phyloP scores from a whole-genome alignment of 2,113 vertebrate species.

The Copsychus sechellarum region DNA sequence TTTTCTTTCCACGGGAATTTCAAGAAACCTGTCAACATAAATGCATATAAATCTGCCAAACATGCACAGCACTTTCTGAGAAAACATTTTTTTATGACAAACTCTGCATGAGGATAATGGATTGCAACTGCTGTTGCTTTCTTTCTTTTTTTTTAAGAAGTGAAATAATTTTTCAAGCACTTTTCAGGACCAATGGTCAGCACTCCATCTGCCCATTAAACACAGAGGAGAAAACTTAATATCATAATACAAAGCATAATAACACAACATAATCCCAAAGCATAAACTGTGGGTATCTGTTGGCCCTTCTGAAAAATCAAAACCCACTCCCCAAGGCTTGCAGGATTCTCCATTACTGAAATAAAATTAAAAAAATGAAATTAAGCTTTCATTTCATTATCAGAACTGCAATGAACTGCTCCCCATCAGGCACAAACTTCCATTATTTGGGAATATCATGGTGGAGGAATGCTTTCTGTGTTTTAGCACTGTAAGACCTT shows the following conservation, averaged over 20 bases:
- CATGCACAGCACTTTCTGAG: background rate
- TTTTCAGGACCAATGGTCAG: background rate
- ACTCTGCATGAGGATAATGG: background rate
- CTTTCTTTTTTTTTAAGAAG: background rate
- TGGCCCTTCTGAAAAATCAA: background rate
- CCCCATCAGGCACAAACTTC: background rate
- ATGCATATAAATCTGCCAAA: background rate
- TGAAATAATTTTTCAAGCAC: background rate
- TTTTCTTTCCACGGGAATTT: background rate
- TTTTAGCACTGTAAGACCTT: background rate
- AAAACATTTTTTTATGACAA: background rate
- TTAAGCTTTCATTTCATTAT: background rate
- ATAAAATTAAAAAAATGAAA: background rate
- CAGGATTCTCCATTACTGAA: background rate
- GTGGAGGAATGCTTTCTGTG: background rate
- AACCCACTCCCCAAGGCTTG: background rate
- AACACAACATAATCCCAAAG: background rate
- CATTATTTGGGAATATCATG: background rate
- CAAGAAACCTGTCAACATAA: background rate
- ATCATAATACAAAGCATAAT: background rate
- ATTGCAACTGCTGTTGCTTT: background rate
- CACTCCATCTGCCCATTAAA: background rate
- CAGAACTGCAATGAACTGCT: background rate
- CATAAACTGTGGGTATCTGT: background rate
- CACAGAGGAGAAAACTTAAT: background rate